phyloP scores from a whole-genome alignment of 2,888 invertebrate species.

The Harpagoxenus sublaevis region DNA sequence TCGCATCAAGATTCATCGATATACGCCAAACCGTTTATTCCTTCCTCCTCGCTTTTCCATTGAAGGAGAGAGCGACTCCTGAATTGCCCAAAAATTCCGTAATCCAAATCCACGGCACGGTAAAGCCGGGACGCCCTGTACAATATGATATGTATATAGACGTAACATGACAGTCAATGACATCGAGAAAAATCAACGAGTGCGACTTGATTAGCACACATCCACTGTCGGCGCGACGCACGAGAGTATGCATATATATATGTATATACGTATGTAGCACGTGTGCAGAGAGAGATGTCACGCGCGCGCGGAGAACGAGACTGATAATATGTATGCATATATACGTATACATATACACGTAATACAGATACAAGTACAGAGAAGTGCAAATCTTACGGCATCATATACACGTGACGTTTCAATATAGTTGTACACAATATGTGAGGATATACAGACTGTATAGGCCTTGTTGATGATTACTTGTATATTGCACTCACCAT shows the following conservation, averaged over 20 bases:
- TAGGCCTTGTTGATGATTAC: conserved; percentile 80
- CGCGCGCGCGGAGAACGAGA: conserved; percentile 24
- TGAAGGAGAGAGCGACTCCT: conserved; percentile 28
- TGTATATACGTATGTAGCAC: conserved; percentile 19
- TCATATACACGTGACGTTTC: conserved; percentile 80
- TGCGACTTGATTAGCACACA: conserved; percentile 82
- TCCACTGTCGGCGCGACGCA: conserved; percentile 76
- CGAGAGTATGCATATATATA: conserved; percentile 60
- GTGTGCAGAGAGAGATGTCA: conserved; percentile 42
- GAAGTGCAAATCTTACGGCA: conserved; percentile 82
- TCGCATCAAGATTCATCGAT: neutral
- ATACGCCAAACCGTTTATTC: neutral
- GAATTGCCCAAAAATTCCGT: conserved; percentile 26
- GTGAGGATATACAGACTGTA: conserved; percentile 76
- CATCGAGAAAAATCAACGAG: conserved; percentile 83
- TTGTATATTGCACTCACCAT: conserved; percentile 93
- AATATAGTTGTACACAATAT: conserved; percentile 73
- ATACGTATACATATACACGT: conserved; percentile 64
- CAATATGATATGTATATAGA: conserved; percentile 51
- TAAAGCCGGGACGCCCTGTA: conserved; percentile 16
- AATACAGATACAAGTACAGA: conserved; percentile 79
- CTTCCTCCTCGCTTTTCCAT: neutral
- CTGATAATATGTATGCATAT: conserved; percentile 44
- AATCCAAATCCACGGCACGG: conserved; percentile 1
- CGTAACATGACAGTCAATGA: conserved; percentile 82